These are phyloP conservation scores for Siniperca undulata DNA, from an alignment of 2,797 vertebrate genomes.

Conservation along the genomic window DNA sequence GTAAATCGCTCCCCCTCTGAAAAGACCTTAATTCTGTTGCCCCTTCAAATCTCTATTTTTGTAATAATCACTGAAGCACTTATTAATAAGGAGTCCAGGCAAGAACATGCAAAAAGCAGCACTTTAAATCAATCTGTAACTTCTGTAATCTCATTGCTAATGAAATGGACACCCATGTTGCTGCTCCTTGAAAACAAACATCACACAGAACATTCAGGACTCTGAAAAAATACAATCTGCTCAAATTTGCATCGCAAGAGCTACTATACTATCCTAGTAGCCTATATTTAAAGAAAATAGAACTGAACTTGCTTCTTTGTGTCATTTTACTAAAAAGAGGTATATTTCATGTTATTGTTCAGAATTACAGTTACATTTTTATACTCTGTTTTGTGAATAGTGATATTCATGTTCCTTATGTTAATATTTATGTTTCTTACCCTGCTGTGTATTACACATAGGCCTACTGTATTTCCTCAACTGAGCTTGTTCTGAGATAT, in stretches of 20 bases:
- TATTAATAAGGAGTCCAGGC: constrained; percentile 42
- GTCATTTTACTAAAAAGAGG: constrained; percentile 43
- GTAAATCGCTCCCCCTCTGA: no score
- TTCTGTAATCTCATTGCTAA: constrained; percentile 41
- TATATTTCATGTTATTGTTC: constrained; percentile 52
- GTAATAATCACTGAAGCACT: constrained; percentile 71
- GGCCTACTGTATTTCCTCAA: background rate
- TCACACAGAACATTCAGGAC: constrained; percentile 60
- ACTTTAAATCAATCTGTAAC: constrained; percentile 66
- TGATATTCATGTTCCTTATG: constrained; percentile 51
- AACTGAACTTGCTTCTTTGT: constrained; percentile 45
- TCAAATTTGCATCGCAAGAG: constrained; percentile 62
- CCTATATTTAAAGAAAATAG: constrained; percentile 55
- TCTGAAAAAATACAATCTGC: constrained; percentile 27
- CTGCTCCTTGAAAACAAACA: constrained; percentile 64
- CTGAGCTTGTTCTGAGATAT: constrained; percentile 30
- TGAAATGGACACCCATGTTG: constrained; percentile 33
- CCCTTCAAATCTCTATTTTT: constrained; percentile 81
- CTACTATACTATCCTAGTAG: constrained; percentile 55
- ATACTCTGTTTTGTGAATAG: constrained; percentile 51
- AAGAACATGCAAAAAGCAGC: constrained; percentile 59
- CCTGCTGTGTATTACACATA: constrained; percentile 3
- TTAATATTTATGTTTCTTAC: constrained; percentile 29
- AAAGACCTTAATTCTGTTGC: constrained; percentile 32
- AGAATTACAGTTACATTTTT: constrained; percentile 38